These are phyloP conservation scores for Apoda limacodes DNA, from an alignment of 2,888 invertebrate species.

Conservation along the genomic window DNA sequence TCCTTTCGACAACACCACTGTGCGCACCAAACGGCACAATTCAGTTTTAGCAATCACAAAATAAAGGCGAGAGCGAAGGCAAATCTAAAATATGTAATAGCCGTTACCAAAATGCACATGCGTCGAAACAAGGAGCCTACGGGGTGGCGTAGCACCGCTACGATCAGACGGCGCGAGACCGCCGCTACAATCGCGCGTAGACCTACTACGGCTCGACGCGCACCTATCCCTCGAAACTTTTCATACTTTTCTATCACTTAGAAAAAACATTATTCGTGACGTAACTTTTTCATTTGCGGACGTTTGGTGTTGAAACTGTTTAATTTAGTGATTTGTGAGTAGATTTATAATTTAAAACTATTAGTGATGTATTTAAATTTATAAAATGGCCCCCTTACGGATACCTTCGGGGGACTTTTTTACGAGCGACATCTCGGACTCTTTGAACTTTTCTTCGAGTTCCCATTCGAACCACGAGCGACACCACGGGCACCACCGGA, in stretches of 20 bases:
- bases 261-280: conserved; percentile 26
- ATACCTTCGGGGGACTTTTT: conserved; percentile 37
- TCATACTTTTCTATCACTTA: conserved; percentile 49
- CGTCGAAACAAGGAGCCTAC: conserved; percentile 42
- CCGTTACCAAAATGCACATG: conserved; percentile 49
- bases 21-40: conserved; percentile 12
- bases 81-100: conserved; percentile 16
- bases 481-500: conserved; percentile 40
- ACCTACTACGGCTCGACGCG: conserved; percentile 38
- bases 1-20: conserved; percentile 28
- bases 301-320: conserved; percentile 27
- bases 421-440: conserved; percentile 36
- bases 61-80: conserved; percentile 25
- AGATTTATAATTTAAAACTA: conserved; percentile 21
- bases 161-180: conserved; percentile 55
- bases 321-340: conserved; percentile 21
- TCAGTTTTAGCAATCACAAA: conserved; percentile 19
- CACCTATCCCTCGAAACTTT: conserved; percentile 44
- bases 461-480: conserved; percentile 32
- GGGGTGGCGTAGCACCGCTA: conserved; percentile 40
- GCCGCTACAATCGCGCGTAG: conserved; percentile 44
- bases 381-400: conserved; percentile 48
- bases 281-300: conserved; percentile 24
- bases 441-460: conserved; percentile 45
- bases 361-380: conserved; percentile 20